These are phyloP conservation scores for Drosophila virilis DNA, from an alignment of 1,140 invertebrate species.

Conservation along the genomic window DNA sequence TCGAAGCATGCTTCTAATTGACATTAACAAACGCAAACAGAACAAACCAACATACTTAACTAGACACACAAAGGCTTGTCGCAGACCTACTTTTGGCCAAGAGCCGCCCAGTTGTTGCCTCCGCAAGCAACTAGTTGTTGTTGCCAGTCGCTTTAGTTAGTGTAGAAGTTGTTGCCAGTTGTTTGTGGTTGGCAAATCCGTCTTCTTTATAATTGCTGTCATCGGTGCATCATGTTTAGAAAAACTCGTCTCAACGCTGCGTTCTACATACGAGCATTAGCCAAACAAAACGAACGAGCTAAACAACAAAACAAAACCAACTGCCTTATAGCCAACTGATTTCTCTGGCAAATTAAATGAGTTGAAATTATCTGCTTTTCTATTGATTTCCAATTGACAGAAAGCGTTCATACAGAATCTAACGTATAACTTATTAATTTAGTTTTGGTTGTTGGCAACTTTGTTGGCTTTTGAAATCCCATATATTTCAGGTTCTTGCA, in stretches of 20 bases:
- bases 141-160: conserved; percentile 22
- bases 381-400: conserved; percentile 65
- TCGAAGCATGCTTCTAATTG: conserved; percentile 51
- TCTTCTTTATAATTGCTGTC: conserved; percentile 78
- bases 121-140: conserved; percentile 30
- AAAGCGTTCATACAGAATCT: conserved; percentile 31
- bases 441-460: background rate
- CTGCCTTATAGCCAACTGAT: conserved; percentile 46
- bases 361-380: conserved; percentile 18
- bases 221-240: conserved; percentile 47
- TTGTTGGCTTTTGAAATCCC: too few relatives aligned
- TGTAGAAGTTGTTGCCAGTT: conserved; percentile 9
- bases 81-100: conserved; percentile 48
- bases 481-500: too few relatives aligned
- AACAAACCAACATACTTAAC: conserved; percentile 14
- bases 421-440: background rate
- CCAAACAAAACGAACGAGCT: conserved; percentile 28
- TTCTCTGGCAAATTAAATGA: conserved; percentile 38
- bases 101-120: conserved; percentile 26
- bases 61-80: conserved; percentile 38
- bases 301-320: conserved; percentile 1
- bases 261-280: conserved; percentile 59
- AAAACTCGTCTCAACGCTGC: conserved; percentile 61
- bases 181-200: conserved; percentile 67
- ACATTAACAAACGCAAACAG: conserved; percentile 15